Evolutionary conservation across 2,888 invertebrate genomes (phyloP).

Genomic region (Xestoiulus laeticollis): DNA sequence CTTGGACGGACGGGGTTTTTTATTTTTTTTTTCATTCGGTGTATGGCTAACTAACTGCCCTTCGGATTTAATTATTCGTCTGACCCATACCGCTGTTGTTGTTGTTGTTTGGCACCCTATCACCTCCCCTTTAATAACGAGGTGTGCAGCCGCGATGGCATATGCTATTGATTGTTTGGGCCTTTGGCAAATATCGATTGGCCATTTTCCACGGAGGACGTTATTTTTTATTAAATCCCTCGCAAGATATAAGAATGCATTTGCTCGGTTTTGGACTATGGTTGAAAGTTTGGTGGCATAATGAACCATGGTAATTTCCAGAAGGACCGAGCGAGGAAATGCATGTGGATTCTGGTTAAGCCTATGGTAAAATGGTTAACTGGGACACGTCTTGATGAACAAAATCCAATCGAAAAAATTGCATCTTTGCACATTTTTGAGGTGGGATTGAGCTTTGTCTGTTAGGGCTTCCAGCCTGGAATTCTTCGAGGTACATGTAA

Average conservation of each 20-base stretch:
- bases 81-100: not conserved
- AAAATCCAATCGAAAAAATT: too few species aligned
- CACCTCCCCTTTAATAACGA: not conserved
- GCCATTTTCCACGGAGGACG: not conserved
- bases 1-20: not conserved
- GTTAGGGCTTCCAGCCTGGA: too few species aligned
- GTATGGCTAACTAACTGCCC: not conserved
- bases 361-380: too few species aligned
- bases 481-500: too few species aligned
- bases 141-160: not conserved
- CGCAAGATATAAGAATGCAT: not conserved
- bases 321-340: too few species aligned
- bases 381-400: too few species aligned
- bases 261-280: too few species aligned
- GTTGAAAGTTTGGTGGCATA: too few species aligned
- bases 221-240: not conserved
- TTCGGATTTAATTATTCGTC: constrained; percentile 11
- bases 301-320: too few species aligned
- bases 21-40: not conserved
- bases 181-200: constrained; percentile 4
- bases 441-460: too few species aligned
- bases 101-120: not conserved
- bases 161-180: constrained; percentile 8
- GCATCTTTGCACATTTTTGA: too few species aligned
- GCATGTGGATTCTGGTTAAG: too few species aligned